These are phyloP conservation scores for Coptotermes formosanus DNA, from an alignment of 1,140 invertebrate species.

Conservation along the genomic window DNA sequence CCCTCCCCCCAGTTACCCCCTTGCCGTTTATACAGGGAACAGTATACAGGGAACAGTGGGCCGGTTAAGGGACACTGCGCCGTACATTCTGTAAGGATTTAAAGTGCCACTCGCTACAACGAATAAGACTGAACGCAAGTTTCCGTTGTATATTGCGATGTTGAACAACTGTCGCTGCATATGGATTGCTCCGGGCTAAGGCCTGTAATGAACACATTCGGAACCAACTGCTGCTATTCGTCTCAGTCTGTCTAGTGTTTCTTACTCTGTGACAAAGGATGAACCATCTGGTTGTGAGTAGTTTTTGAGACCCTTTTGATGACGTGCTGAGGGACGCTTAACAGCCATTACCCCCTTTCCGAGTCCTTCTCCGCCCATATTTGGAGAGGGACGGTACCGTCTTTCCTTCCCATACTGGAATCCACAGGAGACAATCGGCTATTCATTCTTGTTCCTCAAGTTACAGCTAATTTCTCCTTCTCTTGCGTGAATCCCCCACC, in stretches of 20 bases:
- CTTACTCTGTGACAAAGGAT: not conserved
- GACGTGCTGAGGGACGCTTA: not conserved
- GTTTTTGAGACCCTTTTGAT: conserved; percentile 2
- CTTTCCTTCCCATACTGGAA: not conserved
- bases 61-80: no score
- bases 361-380: not conserved
- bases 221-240: not conserved
- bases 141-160: no score
- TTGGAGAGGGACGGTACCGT: not conserved
- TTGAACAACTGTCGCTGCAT: no score
- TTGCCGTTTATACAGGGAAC: no score
- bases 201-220: not conserved
- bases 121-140: no score
- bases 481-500: not conserved
- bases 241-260: not conserved
- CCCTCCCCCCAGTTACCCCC: no score
- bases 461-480: not conserved
- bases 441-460: not conserved
- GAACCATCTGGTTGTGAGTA: not conserved
- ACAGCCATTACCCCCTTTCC: not conserved
- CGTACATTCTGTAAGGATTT: no score
- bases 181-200: no score
- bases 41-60: no score
- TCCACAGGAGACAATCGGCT: not conserved
- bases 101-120: no score